These are phyloP conservation scores for Melanotaenia boesemani DNA, from an alignment of 2,797 vertebrate genomes.

Conservation along the genomic window DNA sequence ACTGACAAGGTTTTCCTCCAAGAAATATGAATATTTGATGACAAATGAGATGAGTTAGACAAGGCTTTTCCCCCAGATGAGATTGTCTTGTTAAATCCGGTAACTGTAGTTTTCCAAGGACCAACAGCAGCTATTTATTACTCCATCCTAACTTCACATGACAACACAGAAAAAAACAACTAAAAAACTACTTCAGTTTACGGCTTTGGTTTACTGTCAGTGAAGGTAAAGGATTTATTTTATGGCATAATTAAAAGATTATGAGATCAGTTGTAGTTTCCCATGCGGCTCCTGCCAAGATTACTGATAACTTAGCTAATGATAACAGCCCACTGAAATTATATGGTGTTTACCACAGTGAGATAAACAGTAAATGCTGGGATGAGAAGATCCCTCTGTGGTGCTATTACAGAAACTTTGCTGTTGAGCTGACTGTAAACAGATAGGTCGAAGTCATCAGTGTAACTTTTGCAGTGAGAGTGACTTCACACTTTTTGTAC, in stretches of 20 bases:
- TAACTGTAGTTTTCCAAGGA: not conserved
- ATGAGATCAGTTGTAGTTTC: no score
- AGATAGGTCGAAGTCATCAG: not conserved
- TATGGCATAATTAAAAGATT: not conserved
- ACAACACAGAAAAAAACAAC: not conserved
- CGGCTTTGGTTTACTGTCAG: not conserved
- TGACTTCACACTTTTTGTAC: slow-evolving; percentile 19
- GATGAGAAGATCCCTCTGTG: not conserved
- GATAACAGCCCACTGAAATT: no score
- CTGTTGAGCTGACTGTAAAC: not conserved
- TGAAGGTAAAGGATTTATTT: not conserved
- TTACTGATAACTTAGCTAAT: no score
- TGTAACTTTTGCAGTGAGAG: slow-evolving; percentile 6
- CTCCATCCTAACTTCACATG: not conserved
- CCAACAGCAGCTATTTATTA: not conserved
- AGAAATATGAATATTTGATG: not conserved
- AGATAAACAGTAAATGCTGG: not conserved
- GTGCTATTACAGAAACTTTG: no score
- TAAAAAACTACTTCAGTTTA: not conserved
- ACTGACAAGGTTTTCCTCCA: not conserved
- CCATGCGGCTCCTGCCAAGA: not conserved
- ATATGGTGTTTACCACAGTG: no score
- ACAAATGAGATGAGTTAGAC: not conserved
- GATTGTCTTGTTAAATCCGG: not conserved
- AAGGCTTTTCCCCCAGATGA: not conserved